Base-by-base conservation (phyloP, 2,797 vertebrate genomes). In the Serranus cabrilla region DNA sequence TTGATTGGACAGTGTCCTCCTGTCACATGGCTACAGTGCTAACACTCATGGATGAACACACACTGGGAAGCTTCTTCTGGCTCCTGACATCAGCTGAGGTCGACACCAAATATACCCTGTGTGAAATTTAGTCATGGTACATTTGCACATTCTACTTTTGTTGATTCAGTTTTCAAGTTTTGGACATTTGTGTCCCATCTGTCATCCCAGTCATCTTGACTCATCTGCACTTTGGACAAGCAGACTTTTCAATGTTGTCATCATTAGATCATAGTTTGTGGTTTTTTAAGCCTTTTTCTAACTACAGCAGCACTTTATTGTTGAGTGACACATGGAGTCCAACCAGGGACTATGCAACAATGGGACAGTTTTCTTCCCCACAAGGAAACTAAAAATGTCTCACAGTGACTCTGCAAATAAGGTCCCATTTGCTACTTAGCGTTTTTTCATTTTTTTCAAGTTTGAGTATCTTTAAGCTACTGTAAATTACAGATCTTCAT, bases 1-100 rank as follows among this genome's bases (percentile, higher is more conserved):
- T 65, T 58, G 82, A 72, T n/a, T 82, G 80, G 85, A 69, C 56
- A 16, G 27, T 58, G 60, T 8, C 55, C 70, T 77, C 14, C 71
- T 58, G 73, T 87, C 74, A 76, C 50, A 37, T 52, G 20, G 21
- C 66, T 50, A 3, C 70, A 68, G 62, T 11, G 5, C 16, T 74
- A 52, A 61, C 69, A 74, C 49, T 71, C 78, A 52, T 58, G 69
- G 60, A 47, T 63, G 56, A 57, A 42, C 57, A 65, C 60, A 59
- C 31, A 21, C n/a, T 31, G 14, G 23, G 21, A 5, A 64, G 17
- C 55, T 16, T 45, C 40, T 16, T 20, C 18, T 39, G 54, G 21
- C 52, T 31, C 31, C 6, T 51, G 27, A 57, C 34, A 34, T 34
- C 34, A 34, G 34, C 34, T 34, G 34, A 34, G 34, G 5, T 9